Percentiles rank a stretch among this genome's conserved stretches.
Conservation (phyloP, 2,797 vertebrate species). For the Smutsia gigantea region DNA sequence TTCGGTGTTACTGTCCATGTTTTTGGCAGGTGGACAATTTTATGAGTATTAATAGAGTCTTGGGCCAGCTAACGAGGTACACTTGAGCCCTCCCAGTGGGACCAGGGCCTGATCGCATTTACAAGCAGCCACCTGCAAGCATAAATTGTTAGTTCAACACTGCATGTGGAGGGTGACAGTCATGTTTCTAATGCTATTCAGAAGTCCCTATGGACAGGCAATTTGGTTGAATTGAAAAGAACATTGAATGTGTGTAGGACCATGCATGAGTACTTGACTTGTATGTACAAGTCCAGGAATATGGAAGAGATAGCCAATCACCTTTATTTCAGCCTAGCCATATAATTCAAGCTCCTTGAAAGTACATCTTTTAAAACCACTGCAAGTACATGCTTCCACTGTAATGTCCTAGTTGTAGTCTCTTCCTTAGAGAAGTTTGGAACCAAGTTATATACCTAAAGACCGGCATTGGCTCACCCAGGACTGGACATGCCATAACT, state of each 20-base stretch:
- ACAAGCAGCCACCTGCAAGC: slow-evolving; percentile 51
- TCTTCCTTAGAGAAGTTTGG: neutral
- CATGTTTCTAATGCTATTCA: neutral
- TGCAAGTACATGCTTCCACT: neutral
- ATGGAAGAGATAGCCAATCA: neutral
- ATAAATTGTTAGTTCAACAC: slow-evolving; percentile 45
- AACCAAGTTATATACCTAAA: neutral
- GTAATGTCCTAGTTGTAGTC: neutral
- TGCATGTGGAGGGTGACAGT: neutral
- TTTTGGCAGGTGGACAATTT: slow-evolving; percentile 56
- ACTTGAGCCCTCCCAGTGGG: slow-evolving; percentile 24
- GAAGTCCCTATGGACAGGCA: neutral
- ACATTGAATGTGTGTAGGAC: neutral
- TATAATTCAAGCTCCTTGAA: neutral
- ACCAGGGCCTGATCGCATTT: slow-evolving; percentile 36
- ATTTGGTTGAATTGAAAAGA: neutral
- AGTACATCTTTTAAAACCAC: neutral
- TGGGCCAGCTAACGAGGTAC: slow-evolving; percentile 10
- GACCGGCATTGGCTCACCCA: neutral
- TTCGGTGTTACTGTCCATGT: neutral
- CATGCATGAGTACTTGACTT: neutral
- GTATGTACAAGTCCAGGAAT: too few species aligned
- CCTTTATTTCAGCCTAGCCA: neutral
- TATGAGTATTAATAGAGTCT: slow-evolving; percentile 48
- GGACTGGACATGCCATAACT: too few species aligned